Conservation (phyloP, 2,797 vertebrate species). For the Pempheris klunzingeri region DNA sequence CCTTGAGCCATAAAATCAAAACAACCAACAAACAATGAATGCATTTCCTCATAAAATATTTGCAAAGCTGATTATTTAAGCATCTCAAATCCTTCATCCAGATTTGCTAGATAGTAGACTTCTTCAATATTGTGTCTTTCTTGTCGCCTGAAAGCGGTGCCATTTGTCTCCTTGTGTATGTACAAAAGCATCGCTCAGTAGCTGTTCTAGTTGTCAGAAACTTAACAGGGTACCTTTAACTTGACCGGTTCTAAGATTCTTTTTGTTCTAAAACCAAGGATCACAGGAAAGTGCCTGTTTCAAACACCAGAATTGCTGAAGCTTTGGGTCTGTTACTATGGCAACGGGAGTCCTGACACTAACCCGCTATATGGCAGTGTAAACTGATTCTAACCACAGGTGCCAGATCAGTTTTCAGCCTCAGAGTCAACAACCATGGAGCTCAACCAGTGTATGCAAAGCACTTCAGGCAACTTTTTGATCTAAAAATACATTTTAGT, state of each 20-base stretch:
- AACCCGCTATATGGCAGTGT: neutral
- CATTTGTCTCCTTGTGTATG: neutral
- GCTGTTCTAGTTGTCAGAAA: neutral
- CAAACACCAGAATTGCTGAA: neutral
- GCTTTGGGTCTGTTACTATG: neutral
- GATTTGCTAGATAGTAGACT: neutral
- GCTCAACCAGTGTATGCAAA: neutral
- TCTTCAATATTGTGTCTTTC: too few species aligned
- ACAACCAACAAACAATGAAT: neutral
- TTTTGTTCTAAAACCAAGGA: too few species aligned
- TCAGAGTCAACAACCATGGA: neutral
- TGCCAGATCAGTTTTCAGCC: neutral
- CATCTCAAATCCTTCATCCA: neutral
- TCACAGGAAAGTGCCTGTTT: neutral
- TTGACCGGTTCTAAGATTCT: neutral
- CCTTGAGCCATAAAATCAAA: neutral
- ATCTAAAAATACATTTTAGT: neutral
- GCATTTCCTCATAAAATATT: neutral
- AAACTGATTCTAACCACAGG: neutral
- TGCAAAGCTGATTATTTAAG: neutral
- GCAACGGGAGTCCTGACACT: neutral
- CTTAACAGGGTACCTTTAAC: neutral
- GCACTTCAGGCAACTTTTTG: neutral
- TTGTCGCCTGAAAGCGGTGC: too few species aligned
- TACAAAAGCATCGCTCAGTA: neutral